A percentile compares a stretch with the other conserved stretches of the same genome.
phyloP scores from a whole-genome alignment of 2,797 vertebrate genomes.

The Pipistrellus kuhlii region DNA sequence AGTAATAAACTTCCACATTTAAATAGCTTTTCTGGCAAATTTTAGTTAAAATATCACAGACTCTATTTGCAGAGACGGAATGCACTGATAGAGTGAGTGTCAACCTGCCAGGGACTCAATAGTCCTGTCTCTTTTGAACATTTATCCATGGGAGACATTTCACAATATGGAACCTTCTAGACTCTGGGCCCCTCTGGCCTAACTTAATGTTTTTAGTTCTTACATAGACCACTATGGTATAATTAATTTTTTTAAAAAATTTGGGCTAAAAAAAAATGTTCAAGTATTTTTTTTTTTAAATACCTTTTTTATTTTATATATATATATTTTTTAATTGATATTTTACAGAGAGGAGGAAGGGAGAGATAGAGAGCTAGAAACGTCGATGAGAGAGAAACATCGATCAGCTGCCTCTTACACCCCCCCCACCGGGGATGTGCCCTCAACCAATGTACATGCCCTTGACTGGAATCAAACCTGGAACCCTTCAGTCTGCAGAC shows the following conservation, averaged over 20 bases:
- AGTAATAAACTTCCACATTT: slow-evolving; percentile 73
- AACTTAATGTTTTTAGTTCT: not conserved
- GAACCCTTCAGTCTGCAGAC: no score
- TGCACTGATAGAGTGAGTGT: slow-evolving; percentile 4
- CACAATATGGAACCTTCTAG: not conserved
- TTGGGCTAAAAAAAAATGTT: not conserved
- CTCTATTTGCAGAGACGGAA: slow-evolving; percentile 69
- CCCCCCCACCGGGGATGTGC: no score
- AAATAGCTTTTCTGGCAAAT: slow-evolving; percentile 69
- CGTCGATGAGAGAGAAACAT: no score
- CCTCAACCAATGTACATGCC: no score
- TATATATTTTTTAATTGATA: no score
- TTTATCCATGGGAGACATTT: slow-evolving; percentile 12
- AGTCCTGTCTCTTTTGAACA: not conserved
- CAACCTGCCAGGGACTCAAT: not conserved
- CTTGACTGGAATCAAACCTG: no score
- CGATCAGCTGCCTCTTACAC: no score
- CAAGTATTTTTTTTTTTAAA: no score
- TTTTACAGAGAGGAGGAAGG: no score
- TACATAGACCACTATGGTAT: not conserved
- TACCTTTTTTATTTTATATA: no score
- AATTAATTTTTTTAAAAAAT: slow-evolving; percentile 11
- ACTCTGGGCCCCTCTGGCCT: not conserved
- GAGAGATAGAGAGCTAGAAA: no score
- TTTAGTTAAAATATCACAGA: slow-evolving; percentile 78